A percentile compares a stretch with the other conserved stretches of the same genome.
These are phyloP conservation scores for Capitulum mitella DNA, from an alignment of 2,888 invertebrate species.

Conservation along the genomic window DNA sequence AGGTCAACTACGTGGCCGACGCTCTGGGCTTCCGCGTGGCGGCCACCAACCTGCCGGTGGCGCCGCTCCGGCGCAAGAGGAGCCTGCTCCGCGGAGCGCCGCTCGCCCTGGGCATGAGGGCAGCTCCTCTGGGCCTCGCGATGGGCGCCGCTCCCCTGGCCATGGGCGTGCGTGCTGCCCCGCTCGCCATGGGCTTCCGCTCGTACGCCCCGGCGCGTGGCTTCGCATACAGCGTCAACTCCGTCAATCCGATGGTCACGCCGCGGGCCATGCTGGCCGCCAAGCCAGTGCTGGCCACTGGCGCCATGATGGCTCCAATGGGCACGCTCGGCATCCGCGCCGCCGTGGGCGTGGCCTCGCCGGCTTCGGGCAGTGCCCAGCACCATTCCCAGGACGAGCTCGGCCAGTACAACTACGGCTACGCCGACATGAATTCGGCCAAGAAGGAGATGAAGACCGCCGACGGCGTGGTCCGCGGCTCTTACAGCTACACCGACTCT, in stretches of 20 bases:
- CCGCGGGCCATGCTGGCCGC: background rate
- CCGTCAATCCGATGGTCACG: background rate
- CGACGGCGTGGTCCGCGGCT: conserved; percentile 33
- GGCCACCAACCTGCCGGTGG: conserved; percentile 53
- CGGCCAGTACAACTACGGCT: conserved; percentile 47
- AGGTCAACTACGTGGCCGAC: conserved; percentile 42
- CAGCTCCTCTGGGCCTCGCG: no score
- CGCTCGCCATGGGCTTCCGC: no score
- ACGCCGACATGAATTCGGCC: conserved; percentile 56
- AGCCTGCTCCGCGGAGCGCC: no score
- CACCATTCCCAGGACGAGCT: background rate
- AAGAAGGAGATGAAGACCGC: conserved; percentile 49
- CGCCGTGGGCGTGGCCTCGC: background rate
- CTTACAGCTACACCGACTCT: conserved; percentile 34
- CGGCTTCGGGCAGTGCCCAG: background rate
- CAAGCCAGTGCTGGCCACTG: background rate
- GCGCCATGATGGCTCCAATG: background rate
- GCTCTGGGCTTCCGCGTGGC: conserved; percentile 55
- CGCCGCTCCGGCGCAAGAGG: conserved; percentile 34
- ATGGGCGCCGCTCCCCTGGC: no score
- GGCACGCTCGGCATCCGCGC: background rate
- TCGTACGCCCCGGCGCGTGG: no score
- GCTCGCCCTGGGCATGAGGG: no score
- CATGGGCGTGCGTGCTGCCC: no score
- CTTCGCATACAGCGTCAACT: no score